Conservation (phyloP, 2,888 invertebrate species). For the Melanophora roralis region DNA sequence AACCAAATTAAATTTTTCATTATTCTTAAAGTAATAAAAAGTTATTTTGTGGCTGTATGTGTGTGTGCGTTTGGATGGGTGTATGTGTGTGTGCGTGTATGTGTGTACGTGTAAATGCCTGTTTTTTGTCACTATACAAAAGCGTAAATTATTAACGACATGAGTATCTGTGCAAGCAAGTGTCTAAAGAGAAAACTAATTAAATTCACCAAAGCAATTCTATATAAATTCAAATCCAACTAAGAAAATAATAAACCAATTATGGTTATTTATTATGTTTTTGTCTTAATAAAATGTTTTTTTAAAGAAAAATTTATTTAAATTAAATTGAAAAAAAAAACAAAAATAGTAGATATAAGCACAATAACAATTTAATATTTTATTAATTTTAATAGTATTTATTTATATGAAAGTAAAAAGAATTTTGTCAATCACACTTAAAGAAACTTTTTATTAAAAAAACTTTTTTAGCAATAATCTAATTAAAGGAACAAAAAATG, state of each 20-base stretch:
- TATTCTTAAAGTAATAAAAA: constrained; percentile 26
- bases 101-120: neutral
- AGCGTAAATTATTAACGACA: neutral
- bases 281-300: neutral
- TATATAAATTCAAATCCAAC: neutral
- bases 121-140: neutral
- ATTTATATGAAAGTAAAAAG: too few species aligned
- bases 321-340: neutral
- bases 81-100: neutral
- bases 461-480: too few species aligned
- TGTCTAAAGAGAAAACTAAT: neutral
- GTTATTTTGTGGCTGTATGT: too few species aligned
- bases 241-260: neutral
- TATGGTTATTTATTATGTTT: neutral
- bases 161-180: neutral
- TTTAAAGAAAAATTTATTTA: neutral
- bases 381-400: too few species aligned
- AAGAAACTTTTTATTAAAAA: too few species aligned
- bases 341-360: too few species aligned
- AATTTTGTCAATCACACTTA: too few species aligned
- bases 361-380: too few species aligned
- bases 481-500: too few species aligned
- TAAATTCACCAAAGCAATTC: constrained; percentile 3
- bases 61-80: too few species aligned
- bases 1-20: constrained; percentile 35